A percentile compares a stretch with the other conserved stretches of the same genome.
Evolutionary conservation across 2,888 invertebrate species (phyloP).

Genomic region (Volucella zonaria): DNA sequence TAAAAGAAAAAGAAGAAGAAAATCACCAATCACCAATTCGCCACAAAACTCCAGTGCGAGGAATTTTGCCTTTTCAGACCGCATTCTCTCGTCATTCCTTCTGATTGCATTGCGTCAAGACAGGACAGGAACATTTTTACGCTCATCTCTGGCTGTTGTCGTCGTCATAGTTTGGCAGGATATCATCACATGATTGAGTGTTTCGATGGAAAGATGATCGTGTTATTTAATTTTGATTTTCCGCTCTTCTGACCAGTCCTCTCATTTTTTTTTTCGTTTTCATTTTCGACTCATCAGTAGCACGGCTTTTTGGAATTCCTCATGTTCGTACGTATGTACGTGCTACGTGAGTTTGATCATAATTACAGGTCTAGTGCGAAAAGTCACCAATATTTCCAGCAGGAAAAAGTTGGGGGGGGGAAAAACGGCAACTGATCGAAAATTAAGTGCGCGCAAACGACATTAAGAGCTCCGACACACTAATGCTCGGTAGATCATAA

Average conservation of each 20-base stretch:
- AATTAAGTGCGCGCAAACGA: conserved; percentile 18
- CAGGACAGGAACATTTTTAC: no score
- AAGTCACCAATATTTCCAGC: conserved; percentile 54
- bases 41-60: conserved; percentile 2
- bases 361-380: conserved; percentile 67
- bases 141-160: conserved; percentile 4
- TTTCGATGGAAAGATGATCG: conserved; percentile 66
- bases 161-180: conserved; percentile 18
- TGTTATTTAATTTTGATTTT: conserved; percentile 68
- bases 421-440: conserved; percentile 24
- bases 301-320: conserved; percentile 43
- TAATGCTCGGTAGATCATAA: conserved; percentile 18
- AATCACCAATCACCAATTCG: not conserved
- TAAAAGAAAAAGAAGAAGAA: not conserved
- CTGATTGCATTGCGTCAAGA: not conserved
- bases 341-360: conserved; percentile 59
- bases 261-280: not conserved
- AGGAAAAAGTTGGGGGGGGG: conserved; percentile 4
- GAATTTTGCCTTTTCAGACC: conserved; percentile 11
- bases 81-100: not conserved
- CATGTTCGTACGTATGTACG: conserved; percentile 41
- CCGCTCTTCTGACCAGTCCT: conserved; percentile 2
- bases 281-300: not conserved
- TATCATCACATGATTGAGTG: conserved; percentile 70
- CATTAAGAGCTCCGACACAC: not conserved